phyloP scores from a whole-genome alignment of 2,113 vertebrate genomes.

The Atrichornis clamosus region DNA sequence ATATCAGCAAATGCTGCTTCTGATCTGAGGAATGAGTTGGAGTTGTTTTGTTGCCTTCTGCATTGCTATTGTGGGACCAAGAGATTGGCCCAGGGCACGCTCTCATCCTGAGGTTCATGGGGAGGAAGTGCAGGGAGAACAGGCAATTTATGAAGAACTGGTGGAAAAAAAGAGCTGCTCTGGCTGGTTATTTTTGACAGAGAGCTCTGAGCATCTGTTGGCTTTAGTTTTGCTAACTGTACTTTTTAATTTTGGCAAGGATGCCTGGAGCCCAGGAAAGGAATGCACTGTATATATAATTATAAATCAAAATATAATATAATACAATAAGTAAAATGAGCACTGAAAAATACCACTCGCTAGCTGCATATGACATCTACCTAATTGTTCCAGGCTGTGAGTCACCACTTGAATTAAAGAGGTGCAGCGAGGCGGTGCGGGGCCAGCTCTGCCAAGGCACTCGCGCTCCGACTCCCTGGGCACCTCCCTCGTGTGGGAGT shows the following conservation, averaged over 20 bases:
- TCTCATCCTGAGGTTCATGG: neutral
- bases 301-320: conserved; percentile 64
- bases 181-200: neutral
- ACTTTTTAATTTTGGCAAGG: conserved; percentile 50
- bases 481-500: accelerated
- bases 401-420: conserved; percentile 36
- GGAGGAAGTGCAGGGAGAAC: neutral
- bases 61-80: neutral
- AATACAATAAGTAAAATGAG: conserved; percentile 50
- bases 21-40: neutral
- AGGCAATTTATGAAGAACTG: neutral
- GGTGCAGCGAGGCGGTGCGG: neutral
- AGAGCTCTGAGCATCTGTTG: conserved; percentile 6
- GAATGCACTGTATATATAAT: conserved; percentile 33
- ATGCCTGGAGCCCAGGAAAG: conserved; percentile 3
- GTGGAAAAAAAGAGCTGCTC: neutral
- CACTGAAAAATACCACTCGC: conserved; percentile 35
- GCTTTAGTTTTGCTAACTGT: conserved; percentile 6
- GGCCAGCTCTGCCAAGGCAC: neutral
- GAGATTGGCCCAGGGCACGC: neutral
- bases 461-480: neutral
- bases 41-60: neutral
- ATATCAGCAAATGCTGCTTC: neutral
- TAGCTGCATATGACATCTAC: conserved; percentile 24
- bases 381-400: conserved; percentile 47